phyloP scores from a whole-genome alignment of 1,140 invertebrate genomes.

The Achroia grisella region DNA sequence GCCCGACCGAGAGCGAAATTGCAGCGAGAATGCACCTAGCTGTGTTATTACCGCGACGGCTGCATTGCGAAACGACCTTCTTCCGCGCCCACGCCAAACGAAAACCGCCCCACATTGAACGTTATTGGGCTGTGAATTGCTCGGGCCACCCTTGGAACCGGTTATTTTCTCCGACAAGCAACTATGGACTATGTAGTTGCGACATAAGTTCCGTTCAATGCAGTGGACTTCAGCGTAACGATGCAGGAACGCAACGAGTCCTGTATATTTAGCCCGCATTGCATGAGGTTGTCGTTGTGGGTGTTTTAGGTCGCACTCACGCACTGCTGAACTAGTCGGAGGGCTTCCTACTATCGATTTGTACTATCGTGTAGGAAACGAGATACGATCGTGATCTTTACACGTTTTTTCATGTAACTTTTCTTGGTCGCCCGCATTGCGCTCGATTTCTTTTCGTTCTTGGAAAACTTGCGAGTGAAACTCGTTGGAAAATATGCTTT shows the following conservation, averaged over 20 bases:
- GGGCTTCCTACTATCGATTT: constrained; percentile 71
- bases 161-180: constrained; percentile 58
- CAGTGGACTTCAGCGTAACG: constrained; percentile 15
- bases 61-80: constrained; percentile 51
- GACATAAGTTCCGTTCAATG: constrained; percentile 50
- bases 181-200: constrained; percentile 54
- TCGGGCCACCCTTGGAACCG: constrained; percentile 30
- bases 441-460: constrained; percentile 52
- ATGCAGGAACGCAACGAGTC: constrained; percentile 30
- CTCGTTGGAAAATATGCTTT: constrained; percentile 55
- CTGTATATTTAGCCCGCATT: constrained; percentile 71
- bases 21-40: constrained; percentile 72
- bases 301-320: constrained; percentile 70
- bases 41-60: constrained; percentile 59
- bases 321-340: constrained; percentile 71
- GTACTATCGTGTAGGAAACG: constrained; percentile 52
- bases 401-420: constrained; percentile 40
- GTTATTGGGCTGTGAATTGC: constrained; percentile 28
- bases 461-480: constrained; percentile 49
- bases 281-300: constrained; percentile 52
- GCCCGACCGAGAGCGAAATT: constrained; percentile 72
- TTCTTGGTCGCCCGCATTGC: constrained; percentile 39
- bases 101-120: constrained; percentile 25
- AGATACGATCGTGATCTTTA: constrained; percentile 32
- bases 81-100: constrained; percentile 16